Base-by-base conservation (phyloP, 2,797 vertebrate genomes). In the Crax fasciolata region DNA sequence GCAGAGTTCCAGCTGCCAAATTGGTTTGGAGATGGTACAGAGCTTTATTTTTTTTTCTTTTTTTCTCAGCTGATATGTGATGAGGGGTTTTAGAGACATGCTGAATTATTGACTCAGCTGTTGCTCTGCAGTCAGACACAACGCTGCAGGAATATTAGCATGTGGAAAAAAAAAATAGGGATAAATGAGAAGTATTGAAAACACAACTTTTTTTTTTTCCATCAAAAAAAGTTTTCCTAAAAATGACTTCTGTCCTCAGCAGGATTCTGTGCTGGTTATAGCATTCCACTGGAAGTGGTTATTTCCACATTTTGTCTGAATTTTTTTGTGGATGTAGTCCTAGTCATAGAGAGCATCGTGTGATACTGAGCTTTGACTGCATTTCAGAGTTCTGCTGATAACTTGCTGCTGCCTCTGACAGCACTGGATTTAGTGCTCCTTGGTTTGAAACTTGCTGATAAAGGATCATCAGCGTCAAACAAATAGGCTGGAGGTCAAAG, bases 31-130 rank as follows among this genome's bases (percentile, higher is more conserved):
- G 72, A 65, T 68, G 21, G 43, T 46, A 38, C 71, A 89, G 75
- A 32, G 59, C 21, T 16, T 17, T 75, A 13, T 74, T 41, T 30
- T 41, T 35, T 61, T 43, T 9, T 16, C 30, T 30, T 57, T 23
- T 20, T 62, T 11, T 13, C 44, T 68, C n/a, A 25, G 38, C 63
- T 73, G 59, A 51, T 84, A 17, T 25, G 76, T 65, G 55, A 65
- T 74, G 85, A 82, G 48, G 39, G 87, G 11, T 65, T 72, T 84
- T 90, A 86, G 84, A 74, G 76, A 75, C 27, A 44, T 3, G 43
- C 59, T 94, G 86, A 80, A 54, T 78, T 94, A 65, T 93, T 96
- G 87, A 92, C 90, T 90, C 90, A 86, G 92, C 79, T 89, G 77
- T 32, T 8, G 6, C 75, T 74, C 39, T 35, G 35, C 48, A 21